Base-by-base conservation (phyloP, 2,888 invertebrate genomes). In the Mythimna lalbum region DNA sequence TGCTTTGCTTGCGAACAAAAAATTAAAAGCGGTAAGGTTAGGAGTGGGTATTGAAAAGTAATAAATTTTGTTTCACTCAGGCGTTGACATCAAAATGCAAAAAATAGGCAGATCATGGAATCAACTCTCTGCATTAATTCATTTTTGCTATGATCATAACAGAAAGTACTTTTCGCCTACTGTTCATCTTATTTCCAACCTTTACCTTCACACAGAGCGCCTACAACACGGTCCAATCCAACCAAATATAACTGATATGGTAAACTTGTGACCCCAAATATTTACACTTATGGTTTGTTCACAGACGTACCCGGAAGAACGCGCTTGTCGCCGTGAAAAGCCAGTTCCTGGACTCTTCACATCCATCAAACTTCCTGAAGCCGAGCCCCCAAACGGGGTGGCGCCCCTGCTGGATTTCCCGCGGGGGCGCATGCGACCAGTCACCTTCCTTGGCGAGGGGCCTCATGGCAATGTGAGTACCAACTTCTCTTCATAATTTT, bases 391-490 rank as follows among this genome's bases (percentile, higher is more conserved):
- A 92, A 97, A 97, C 93, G 97, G 97, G 78, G 96, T 97, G 87
- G 96, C 97, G 89, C 97, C 97, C 91, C 96, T 98, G 90, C 96
- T 97, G 87, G 98, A 98, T 90, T 97, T 98, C 92, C 98, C 98
- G 85, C 97, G 98, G 91, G 98, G 98, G 94, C 97, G 98, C 92
- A 97, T 99, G 88, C 96, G 98, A 90, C 97, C 98, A 86, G 95
- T 98, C 78, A 98, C 98, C 92, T 98, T 98, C 91, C 97, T 98
- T 63, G 98, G 98, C 77, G 98, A 98, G 93, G 98, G 98, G 82
- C 97, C 98, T 83, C 98, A 98, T 92, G 98, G 98, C 90, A 98
- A 97, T 97, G 98, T 98, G 91, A 97, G 97, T 95, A 73, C 43
- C 4, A 43, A 33, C 2, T 43, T 56, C 1, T 43, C 2, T 27